A percentile compares a stretch with the other conserved stretches of the same genome.
Conservation (phyloP, 1,140 invertebrate genomes). For the Drosophila repletoides region DNA sequence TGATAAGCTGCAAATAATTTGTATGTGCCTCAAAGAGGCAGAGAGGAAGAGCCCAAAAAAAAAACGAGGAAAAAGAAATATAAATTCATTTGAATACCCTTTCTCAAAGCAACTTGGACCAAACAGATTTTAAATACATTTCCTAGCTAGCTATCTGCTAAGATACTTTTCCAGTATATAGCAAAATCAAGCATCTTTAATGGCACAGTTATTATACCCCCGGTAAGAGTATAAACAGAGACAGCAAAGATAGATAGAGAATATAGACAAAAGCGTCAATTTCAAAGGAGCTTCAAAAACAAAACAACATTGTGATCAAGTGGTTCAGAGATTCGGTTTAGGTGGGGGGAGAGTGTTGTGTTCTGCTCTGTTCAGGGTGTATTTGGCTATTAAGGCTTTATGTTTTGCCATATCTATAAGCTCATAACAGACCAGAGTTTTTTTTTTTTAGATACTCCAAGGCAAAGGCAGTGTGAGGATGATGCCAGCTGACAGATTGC, state of each 20-base stretch:
- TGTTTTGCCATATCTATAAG: constrained; percentile 52
- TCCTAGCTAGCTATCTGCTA: too few species aligned
- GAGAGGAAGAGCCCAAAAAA: constrained; percentile 2
- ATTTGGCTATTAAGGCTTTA: constrained; percentile 51
- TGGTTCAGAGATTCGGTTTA: too few species aligned
- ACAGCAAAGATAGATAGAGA: neutral
- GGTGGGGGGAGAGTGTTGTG: neutral
- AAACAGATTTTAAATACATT: too few species aligned
- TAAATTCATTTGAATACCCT: too few species aligned
- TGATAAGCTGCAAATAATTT: constrained; percentile 80
- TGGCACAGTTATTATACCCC: too few species aligned
- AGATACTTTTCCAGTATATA: too few species aligned
- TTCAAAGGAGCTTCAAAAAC: constrained; percentile 66
- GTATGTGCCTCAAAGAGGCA: constrained; percentile 35
- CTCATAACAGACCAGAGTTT: constrained; percentile 24
- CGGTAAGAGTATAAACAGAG: too few species aligned
- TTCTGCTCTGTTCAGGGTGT: too few species aligned
- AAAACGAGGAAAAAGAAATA: neutral
- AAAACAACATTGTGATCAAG: constrained; percentile 37
- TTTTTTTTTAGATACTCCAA: too few species aligned
- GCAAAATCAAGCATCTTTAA: too few species aligned
- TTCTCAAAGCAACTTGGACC: too few species aligned
- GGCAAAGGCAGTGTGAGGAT: neutral
- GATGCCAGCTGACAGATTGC: constrained; percentile 34
- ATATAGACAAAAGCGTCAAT: constrained; percentile 55